Evolutionary conservation across 2,113 vertebrate species (phyloP).

Genomic region (Aegypius monachus): DNA sequence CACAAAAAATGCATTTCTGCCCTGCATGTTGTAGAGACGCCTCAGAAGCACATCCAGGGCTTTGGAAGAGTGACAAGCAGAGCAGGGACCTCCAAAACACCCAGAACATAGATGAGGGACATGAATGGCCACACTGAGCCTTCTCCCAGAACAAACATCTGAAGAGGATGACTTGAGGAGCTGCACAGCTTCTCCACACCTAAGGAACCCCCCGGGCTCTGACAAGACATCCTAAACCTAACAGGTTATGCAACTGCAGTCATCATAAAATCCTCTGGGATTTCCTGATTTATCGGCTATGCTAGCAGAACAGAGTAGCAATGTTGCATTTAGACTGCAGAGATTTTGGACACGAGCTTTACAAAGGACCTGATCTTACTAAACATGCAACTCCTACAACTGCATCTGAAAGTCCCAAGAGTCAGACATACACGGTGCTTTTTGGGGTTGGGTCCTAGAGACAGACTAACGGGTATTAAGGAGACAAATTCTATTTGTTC

Average conservation of each 20-base stretch:
- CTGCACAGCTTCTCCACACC: not conserved
- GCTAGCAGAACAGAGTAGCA: not conserved
- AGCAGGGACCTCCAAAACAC: not conserved
- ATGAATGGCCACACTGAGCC: not conserved
- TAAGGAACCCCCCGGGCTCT: not conserved
- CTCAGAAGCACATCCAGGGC: not conserved
- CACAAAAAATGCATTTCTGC: not conserved
- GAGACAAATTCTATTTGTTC: not conserved
- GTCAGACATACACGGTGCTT: not conserved
- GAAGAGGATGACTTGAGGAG: not conserved
- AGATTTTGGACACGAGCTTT: not conserved
- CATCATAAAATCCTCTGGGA: not conserved
- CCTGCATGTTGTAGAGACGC: accelerated
- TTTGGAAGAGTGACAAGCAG: not conserved
- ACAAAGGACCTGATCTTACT: not conserved
- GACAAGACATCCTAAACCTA: not conserved
- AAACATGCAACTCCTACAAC: not conserved
- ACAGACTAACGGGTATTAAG: not conserved
- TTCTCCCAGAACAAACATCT: not conserved
- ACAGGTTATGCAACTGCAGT: not conserved
- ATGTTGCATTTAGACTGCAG: accelerated
- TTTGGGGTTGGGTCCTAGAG: not conserved
- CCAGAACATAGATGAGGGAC: accelerated
- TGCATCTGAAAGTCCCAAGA: not conserved
- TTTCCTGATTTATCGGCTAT: not conserved